Percentiles rank a stretch among this genome's conserved stretches.
Conservation (phyloP, 1,140 invertebrate species). For the Stegodyphus mimosarum region DNA sequence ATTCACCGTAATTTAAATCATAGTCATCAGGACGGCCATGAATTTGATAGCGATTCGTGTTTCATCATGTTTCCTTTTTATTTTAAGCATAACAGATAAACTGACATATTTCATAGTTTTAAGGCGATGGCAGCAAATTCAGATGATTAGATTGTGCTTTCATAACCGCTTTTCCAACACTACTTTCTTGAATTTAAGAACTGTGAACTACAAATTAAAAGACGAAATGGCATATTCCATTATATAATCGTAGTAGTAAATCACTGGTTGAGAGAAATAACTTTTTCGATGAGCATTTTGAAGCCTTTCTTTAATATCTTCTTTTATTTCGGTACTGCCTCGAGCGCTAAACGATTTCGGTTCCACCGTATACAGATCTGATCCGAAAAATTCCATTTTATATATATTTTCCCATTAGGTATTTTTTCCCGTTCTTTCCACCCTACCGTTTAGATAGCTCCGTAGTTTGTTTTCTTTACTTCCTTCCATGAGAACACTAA, state of each 20-base stretch:
- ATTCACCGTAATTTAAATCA: no score
- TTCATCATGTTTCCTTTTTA: no score
- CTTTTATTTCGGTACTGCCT: background rate
- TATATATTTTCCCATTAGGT: slow-evolving; percentile 36
- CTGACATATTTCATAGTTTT: no score
- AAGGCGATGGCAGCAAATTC: no score
- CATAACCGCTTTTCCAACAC: no score
- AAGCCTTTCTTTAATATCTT: background rate
- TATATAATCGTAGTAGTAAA: background rate
- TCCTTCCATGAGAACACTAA: slow-evolving; percentile 34
- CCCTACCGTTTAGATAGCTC: slow-evolving; percentile 3
- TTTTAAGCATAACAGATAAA: no score
- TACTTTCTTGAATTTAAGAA: background rate
- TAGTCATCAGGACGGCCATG: no score
- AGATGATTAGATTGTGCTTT: no score
- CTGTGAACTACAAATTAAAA: background rate
- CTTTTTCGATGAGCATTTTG: background rate
- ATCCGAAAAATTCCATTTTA: slow-evolving; percentile 8
- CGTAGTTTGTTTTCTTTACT: slow-evolving; percentile 11
- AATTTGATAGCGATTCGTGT: no score
- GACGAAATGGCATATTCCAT: background rate
- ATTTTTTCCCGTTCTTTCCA: slow-evolving; percentile 13
- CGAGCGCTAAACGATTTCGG: background rate
- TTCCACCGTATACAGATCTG: background rate
- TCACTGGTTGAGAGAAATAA: background rate